A percentile compares a stretch with the other conserved stretches of the same genome.
Conservation (phyloP, 2,888 invertebrate species). For the Tholera decimalis region DNA sequence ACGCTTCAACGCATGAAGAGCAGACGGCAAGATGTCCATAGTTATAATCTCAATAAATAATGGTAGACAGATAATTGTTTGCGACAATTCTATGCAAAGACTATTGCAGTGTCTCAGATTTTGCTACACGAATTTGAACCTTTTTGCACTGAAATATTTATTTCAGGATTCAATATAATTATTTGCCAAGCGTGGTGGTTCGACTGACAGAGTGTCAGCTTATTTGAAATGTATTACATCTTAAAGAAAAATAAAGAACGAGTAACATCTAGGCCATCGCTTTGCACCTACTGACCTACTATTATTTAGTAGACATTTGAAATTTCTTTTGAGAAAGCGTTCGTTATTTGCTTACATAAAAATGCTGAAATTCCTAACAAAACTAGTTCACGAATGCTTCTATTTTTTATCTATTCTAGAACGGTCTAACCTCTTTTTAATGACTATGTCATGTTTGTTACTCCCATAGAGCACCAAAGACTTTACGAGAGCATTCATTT, state of each 20-base stretch:
- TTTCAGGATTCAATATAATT: constrained; percentile 1
- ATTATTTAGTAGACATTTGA: constrained; percentile 8
- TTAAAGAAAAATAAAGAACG: not conserved
- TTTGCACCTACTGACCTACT: not conserved
- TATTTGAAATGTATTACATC: constrained; percentile 2
- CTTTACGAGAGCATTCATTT: not conserved
- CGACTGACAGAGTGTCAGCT: not conserved
- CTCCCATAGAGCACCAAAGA: not conserved
- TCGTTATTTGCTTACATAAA: not conserved
- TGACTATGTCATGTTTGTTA: not conserved
- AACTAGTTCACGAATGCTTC: not conserved
- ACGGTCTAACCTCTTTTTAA: not conserved
- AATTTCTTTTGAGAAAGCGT: not conserved
- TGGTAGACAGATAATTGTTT: constrained; percentile 11
- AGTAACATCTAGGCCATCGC: not conserved
- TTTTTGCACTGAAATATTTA: not conserved
- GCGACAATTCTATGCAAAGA: not conserved
- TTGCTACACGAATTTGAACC: not conserved
- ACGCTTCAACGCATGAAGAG: not conserved
- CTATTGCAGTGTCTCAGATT: not conserved
- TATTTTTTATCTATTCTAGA: not conserved
- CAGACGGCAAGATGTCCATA: not conserved
- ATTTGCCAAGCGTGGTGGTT: not conserved
- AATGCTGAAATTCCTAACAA: not conserved
- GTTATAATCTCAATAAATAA: not conserved